Conservation (phyloP, 2,113 vertebrate genomes). For the Garra rufa region DNA sequence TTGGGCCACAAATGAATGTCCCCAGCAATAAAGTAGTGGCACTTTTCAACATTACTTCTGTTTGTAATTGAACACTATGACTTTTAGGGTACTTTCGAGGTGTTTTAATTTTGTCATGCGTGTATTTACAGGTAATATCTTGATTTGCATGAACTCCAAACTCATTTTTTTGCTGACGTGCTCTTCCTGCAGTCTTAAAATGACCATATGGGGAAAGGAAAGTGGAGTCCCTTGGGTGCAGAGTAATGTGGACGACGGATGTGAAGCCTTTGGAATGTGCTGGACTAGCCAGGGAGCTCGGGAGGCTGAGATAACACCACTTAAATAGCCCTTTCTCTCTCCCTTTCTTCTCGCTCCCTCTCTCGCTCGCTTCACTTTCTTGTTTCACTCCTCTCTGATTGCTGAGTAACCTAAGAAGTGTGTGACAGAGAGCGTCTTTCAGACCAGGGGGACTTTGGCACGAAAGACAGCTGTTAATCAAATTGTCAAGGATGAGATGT, state of each 20-base stretch:
- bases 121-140: neutral
- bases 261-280: slow-evolving; percentile 59
- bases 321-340: slow-evolving; percentile 54
- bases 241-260: slow-evolving; percentile 51
- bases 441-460: slow-evolving; percentile 66
- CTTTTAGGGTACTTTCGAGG: neutral
- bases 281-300: slow-evolving; percentile 50
- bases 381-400: slow-evolving; percentile 71
- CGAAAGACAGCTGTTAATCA: slow-evolving; percentile 79
- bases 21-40: slow-evolving; percentile 1
- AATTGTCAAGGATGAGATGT: slow-evolving; percentile 77
- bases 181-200: slow-evolving; percentile 44
- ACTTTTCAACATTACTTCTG: neutral
- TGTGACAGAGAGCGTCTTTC: slow-evolving; percentile 75
- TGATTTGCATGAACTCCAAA: neutral
- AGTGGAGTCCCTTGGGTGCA: slow-evolving; percentile 46
- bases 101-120: neutral
- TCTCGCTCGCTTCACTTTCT: slow-evolving; percentile 70
- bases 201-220: slow-evolving; percentile 57
- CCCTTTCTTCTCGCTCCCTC: slow-evolving; percentile 54
- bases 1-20: slow-evolving; percentile 20
- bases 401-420: slow-evolving; percentile 78
- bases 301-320: slow-evolving; percentile 56
- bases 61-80: slow-evolving; percentile 12
- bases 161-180: slow-evolving; percentile 18